phyloP scores from a whole-genome alignment of 2,888 invertebrate species.

The Coelinius sp. region DNA sequence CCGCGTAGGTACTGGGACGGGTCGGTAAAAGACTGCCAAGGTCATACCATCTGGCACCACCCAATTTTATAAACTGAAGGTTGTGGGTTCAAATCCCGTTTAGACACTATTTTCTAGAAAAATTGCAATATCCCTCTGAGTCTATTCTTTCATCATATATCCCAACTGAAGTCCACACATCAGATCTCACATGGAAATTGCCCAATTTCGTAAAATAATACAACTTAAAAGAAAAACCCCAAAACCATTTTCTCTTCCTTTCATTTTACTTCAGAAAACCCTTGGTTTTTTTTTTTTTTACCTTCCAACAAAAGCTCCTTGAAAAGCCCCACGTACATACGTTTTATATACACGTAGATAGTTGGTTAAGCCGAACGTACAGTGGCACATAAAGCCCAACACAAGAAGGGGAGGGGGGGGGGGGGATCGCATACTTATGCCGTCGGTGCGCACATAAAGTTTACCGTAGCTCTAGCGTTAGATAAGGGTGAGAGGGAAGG shows the following conservation, averaged over 20 bases:
- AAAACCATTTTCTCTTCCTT: neutral
- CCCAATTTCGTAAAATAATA: neutral
- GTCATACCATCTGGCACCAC: too few relatives aligned
- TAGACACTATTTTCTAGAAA: too few relatives aligned
- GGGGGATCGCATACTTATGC: constrained; percentile 69
- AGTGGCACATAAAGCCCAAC: constrained; percentile 36
- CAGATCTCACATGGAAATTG: neutral
- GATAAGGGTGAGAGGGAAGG: constrained; percentile 43
- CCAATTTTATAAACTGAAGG: too few relatives aligned
- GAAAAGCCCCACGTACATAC: constrained; percentile 6
- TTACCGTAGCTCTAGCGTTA: constrained; percentile 38
- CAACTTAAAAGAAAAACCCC: neutral
- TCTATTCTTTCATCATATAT: too few relatives aligned
- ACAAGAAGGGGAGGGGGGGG: too few relatives aligned
- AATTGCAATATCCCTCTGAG: too few relatives aligned
- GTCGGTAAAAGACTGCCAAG: too few relatives aligned
- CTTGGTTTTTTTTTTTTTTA: neutral
- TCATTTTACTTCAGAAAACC: constrained; percentile 6
- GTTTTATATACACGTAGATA: constrained; percentile 21
- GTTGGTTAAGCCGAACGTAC: constrained; percentile 31
- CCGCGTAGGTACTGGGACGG: too few relatives aligned
- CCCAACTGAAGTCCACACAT: neutral
- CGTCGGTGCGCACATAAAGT: constrained; percentile 69
- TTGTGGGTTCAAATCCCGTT: too few relatives aligned
- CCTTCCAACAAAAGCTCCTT: neutral